Base-by-base conservation (phyloP, 2,888 invertebrate genomes). In the Caradrina clavipalpis region DNA sequence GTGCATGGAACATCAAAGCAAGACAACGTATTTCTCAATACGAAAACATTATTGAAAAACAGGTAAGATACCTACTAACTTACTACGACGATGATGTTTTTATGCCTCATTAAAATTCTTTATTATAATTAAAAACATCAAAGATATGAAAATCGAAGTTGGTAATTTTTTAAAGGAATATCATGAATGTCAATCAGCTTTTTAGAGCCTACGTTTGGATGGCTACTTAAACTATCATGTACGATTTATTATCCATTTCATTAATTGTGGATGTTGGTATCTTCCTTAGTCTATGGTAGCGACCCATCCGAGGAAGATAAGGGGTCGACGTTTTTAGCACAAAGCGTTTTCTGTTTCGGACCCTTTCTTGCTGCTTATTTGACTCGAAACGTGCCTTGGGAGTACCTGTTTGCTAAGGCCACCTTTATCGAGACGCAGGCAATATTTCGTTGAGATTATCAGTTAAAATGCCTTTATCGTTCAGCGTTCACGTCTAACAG, bases 311-410 rank as follows among this genome's bases (percentile, higher is more conserved):
- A 90, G 88, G 85, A 84, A 94, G 95, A 95, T 95, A 95, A 94
- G 93, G 90, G 94, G 95, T 94, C 94, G 94, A 95, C 94, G 93
- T 95, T 95, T 95, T 94, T 95, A 95, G 94, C 94, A 94, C 95
- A 95, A 95, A 94, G 92, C 93, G 91, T 94, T 94, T 94, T 95
- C 95, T 94, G 93, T 95, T 94, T 94, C 88, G 91, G 92, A 90
- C 93, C 93, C 89, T 93, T 91, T 92, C 93, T 91, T 92, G 89
- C 92, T 89, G 93, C 92, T 94, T 93, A 92, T 94, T 94, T 93
- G 93, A 93, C 91, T 94, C 88, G 84, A 91, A 92, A 93, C 94
- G 92, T 94, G 93, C 91, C 90, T 89, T 88, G 87, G 88, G 86
- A 93, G 91, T 93, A 93, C 93, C 93, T 93, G 93, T 92, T 91